Evolutionary conservation across 2,113 vertebrate genomes (phyloP).

Genomic region (Oostethus manadensis): DNA sequence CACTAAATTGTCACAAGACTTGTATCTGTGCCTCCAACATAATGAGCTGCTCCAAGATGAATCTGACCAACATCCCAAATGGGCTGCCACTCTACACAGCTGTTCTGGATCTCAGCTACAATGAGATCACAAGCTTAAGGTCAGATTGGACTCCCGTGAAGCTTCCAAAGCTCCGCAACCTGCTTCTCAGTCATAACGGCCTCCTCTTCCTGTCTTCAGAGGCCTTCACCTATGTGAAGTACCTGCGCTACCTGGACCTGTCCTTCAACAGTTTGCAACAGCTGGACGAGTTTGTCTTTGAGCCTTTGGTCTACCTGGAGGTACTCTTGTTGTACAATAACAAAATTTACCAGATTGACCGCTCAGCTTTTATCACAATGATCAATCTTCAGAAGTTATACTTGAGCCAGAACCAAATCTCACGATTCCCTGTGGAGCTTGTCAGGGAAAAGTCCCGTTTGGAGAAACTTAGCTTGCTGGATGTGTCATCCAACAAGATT

Average conservation of each 20-base stretch:
- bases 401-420: slow-evolving; percentile 87
- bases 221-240: slow-evolving; percentile 81
- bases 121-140: slow-evolving; percentile 75
- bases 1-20: slow-evolving; percentile 76
- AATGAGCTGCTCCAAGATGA: slow-evolving; percentile 91
- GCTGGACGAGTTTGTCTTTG: slow-evolving; percentile 87
- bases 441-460: slow-evolving; percentile 78
- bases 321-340: slow-evolving; percentile 95
- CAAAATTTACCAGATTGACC: slow-evolving; percentile 82
- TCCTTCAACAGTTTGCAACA: slow-evolving; percentile 82
- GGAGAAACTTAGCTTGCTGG: slow-evolving; percentile 82
- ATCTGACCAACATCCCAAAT: slow-evolving; percentile 71
- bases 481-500: slow-evolving; percentile 87
- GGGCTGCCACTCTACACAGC: slow-evolving; percentile 79
- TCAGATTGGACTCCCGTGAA: slow-evolving; percentile 81
- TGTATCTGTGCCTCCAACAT: slow-evolving; percentile 96
- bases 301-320: slow-evolving; percentile 80
- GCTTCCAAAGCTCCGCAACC: slow-evolving; percentile 80
- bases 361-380: slow-evolving; percentile 80
- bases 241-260: slow-evolving; percentile 86
- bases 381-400: slow-evolving; percentile 87
- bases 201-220: slow-evolving; percentile 86
- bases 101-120: slow-evolving; percentile 90
- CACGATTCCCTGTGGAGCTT: slow-evolving; percentile 88
- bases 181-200: slow-evolving; percentile 88